phyloP scores from a whole-genome alignment of 2,888 invertebrate genomes.

The Drosophila mimetica region DNA sequence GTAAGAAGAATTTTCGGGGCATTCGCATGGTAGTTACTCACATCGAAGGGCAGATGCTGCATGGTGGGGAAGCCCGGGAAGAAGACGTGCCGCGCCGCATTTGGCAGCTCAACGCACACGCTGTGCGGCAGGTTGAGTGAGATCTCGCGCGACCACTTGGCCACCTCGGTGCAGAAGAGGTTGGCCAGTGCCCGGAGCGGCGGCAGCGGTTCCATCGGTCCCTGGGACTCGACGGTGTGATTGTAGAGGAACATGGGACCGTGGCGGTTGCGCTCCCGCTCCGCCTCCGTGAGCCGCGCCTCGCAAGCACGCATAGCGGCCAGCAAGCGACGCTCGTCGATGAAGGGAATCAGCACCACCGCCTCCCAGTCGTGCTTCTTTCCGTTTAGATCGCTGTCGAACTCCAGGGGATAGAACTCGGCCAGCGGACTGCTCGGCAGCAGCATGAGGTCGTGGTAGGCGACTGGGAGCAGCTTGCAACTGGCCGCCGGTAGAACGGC shows the following conservation, averaged over 20 bases:
- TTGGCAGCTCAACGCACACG: conserved; percentile 71
- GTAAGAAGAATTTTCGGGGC: no score
- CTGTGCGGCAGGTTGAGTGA: conserved; percentile 52
- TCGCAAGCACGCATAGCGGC: conserved; percentile 91
- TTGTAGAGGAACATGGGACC: conserved; percentile 94
- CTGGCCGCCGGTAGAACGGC: conserved; percentile 96
- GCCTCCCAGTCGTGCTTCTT: conserved; percentile 99
- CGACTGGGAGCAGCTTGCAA: conserved; percentile 89
- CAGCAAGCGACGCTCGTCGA: conserved; percentile 91
- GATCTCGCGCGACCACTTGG: conserved; percentile 75
- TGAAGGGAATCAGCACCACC: conserved; percentile 96
- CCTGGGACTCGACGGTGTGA: conserved; percentile 87
- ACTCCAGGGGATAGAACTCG: conserved; percentile 95
- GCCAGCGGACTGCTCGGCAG: conserved; percentile 91
- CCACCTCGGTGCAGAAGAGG: conserved; percentile 75
- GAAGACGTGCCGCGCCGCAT: conserved; percentile 82
- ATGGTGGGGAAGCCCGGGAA: conserved; percentile 97
- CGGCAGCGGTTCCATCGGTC: conserved; percentile 85
- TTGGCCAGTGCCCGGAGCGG: conserved; percentile 87
- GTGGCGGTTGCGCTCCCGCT: conserved; percentile 90
- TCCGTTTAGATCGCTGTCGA: conserved; percentile 97
- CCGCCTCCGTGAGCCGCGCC: conserved; percentile 88
- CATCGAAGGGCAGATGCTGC: conserved; percentile 92
- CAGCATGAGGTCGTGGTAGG: conserved; percentile 92
- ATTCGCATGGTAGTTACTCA: conserved; percentile 81